Evolutionary conservation across 1,140 invertebrate genomes (phyloP).

Genomic region (Nomia melanderi): DNA sequence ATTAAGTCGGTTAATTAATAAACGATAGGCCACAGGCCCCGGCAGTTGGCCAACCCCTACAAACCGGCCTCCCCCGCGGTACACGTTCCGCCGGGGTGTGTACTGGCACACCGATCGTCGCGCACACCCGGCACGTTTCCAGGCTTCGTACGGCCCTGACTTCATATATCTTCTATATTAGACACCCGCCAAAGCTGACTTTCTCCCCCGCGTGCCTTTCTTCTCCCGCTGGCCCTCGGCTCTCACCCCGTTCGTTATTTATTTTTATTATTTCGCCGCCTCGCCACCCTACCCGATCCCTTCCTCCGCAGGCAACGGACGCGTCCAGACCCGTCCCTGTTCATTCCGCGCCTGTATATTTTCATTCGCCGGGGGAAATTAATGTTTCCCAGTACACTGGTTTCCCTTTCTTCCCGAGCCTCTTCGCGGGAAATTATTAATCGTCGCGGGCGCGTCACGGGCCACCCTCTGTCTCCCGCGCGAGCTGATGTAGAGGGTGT

Average conservation of each 20-base stretch:
- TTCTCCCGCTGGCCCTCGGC: background rate
- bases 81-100: constrained; percentile 22
- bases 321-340: too few relatives aligned
- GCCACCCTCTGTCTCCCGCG: background rate
- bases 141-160: constrained; percentile 2
- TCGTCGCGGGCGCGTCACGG: background rate
- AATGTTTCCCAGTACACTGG: constrained; percentile 3
- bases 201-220: background rate
- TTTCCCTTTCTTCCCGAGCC: background rate
- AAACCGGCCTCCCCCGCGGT: background rate
- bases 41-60: constrained; percentile 45
- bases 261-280: background rate
- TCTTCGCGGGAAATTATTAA: constrained; percentile 27
- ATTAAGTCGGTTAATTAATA: constrained; percentile 74
- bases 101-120: constrained; percentile 20
- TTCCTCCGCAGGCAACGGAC: background rate
- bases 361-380: constrained; percentile 32
- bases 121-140: constrained; percentile 16
- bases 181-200: constrained; percentile 23
- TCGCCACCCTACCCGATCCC: too few relatives aligned
- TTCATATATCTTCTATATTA: constrained; percentile 49
- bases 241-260: constrained; percentile 9
- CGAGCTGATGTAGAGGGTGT: too few relatives aligned
- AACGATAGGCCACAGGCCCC: constrained; percentile 64
- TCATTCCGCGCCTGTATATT: constrained; percentile 28